Percentiles rank a stretch among this genome's conserved stretches.
Evolutionary conservation across 2,113 vertebrate species (phyloP).

Genomic region (Lophius piscatorius): DNA sequence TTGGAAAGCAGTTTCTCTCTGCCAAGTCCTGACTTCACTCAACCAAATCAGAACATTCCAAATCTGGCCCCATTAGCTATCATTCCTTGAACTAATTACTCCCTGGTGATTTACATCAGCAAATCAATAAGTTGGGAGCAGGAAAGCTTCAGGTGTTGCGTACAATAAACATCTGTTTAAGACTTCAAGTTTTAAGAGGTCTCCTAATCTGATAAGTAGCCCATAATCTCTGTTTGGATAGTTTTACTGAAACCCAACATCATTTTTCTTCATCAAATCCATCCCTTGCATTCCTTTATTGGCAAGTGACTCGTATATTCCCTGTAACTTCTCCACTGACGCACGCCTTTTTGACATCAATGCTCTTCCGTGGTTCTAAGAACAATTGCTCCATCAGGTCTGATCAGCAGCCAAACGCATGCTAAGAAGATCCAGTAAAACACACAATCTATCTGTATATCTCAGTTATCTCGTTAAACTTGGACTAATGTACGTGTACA

Average conservation of each 20-base stretch:
- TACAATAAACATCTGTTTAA: too few relatives aligned
- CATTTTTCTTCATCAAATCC: neutral
- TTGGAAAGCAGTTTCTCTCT: constrained; percentile 12
- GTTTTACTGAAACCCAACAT: too few relatives aligned
- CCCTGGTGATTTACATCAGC: neutral
- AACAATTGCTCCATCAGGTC: constrained; percentile 2
- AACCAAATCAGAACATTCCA: constrained; percentile 7
- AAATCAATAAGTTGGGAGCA: constrained; percentile 13
- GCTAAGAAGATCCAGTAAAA: constrained; percentile 13
- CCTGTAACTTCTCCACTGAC: neutral
- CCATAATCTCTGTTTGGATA: too few relatives aligned
- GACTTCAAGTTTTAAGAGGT: too few relatives aligned
- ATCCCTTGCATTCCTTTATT: neutral
- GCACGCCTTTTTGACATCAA: constrained; percentile 20
- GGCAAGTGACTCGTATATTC: neutral
- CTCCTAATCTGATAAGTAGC: too few relatives aligned
- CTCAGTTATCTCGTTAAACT: too few relatives aligned
- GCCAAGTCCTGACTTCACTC: constrained; percentile 22
- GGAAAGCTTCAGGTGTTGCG: too few relatives aligned
- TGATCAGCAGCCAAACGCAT: neutral
- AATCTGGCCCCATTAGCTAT: constrained; percentile 13
- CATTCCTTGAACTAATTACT: neutral
- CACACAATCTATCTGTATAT: too few relatives aligned
- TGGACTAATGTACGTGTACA: too few relatives aligned
- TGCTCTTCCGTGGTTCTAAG: neutral